phyloP scores from a whole-genome alignment of 2,888 invertebrate genomes.

The Liopterus haemorrhoidalis region DNA sequence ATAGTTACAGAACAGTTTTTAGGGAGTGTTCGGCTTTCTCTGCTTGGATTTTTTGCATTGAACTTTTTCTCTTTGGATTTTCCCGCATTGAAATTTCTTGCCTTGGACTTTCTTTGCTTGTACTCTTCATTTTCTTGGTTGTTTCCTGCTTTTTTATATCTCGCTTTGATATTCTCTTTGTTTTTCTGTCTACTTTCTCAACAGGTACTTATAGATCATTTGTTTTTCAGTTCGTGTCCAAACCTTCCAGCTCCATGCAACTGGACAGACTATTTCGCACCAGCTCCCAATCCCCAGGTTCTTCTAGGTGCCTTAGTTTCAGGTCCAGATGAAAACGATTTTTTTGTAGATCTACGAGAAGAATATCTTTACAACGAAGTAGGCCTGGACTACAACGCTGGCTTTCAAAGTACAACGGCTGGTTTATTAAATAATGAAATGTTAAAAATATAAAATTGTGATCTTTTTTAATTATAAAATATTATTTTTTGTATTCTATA shows the following conservation, averaged over 20 bases:
- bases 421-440: slow-evolving; percentile 44
- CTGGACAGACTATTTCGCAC: slow-evolving; percentile 46
- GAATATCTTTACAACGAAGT: slow-evolving; percentile 54
- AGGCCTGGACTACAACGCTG: slow-evolving; percentile 53
- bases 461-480: too few species aligned
- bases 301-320: slow-evolving; percentile 54
- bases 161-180: not conserved
- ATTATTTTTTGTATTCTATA: too few species aligned
- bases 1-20: too few species aligned
- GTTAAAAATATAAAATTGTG: slow-evolving; percentile 3
- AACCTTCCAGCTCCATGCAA: slow-evolving; percentile 47
- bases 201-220: not conserved
- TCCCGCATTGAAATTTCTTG: not conserved
- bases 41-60: too few species aligned
- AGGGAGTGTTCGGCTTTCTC: too few species aligned
- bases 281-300: slow-evolving; percentile 49
- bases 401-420: slow-evolving; percentile 51
- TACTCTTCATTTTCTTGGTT: not conserved
- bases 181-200: not conserved
- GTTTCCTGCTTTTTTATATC: not conserved
- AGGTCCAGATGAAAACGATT: slow-evolving; percentile 51
- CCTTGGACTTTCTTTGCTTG: not conserved
- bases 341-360: slow-evolving; percentile 49
- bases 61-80: not conserved
- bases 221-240: slow-evolving; percentile 48